These are phyloP conservation scores for Augiades crinisus DNA, from an alignment of 2,888 invertebrate genomes.

Conservation along the genomic window DNA sequence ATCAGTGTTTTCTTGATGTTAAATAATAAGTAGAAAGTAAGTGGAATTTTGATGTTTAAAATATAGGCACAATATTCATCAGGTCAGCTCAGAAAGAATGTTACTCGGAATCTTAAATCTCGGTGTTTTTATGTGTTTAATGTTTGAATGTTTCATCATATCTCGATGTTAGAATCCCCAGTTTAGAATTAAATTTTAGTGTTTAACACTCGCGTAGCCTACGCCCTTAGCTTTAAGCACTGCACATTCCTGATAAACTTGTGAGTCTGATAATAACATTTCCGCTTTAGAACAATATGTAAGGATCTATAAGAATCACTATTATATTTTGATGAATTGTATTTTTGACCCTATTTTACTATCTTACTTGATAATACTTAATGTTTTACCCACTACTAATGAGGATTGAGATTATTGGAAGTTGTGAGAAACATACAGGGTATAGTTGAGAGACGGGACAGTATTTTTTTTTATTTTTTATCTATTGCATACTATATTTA, in stretches of 20 bases:
- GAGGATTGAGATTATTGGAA: conserved; percentile 44
- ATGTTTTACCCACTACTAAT: conserved; percentile 53
- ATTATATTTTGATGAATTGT: conserved; percentile 75
- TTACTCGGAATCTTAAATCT: conserved; percentile 62
- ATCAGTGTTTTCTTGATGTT: conserved; percentile 16
- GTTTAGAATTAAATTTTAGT: conserved; percentile 51
- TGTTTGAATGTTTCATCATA: conserved; percentile 52
- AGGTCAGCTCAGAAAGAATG: conserved; percentile 78
- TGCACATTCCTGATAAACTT: conserved; percentile 74
- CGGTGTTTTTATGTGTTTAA: conserved; percentile 60
- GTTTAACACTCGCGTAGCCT: conserved; percentile 57
- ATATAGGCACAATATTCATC: conserved; percentile 74
- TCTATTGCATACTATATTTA: conserved; percentile 28
- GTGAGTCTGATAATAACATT: conserved; percentile 76
- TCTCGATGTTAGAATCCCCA: conserved; percentile 52
- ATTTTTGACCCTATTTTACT: conserved; percentile 72
- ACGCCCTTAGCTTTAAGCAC: conserved; percentile 65
- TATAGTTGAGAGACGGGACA: conserved; percentile 52
- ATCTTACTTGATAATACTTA: conserved; percentile 63
- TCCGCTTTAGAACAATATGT: conserved; percentile 71
- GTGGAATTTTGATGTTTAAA: conserved; percentile 26
- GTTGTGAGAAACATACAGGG: conserved; percentile 75
- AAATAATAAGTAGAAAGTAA: conserved; percentile 16
- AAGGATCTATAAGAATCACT: conserved; percentile 69
- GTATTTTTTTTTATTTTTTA: conserved; percentile 30